phyloP scores from a whole-genome alignment of 2,113 vertebrate genomes.

The Phrynosoma platyrhinos region DNA sequence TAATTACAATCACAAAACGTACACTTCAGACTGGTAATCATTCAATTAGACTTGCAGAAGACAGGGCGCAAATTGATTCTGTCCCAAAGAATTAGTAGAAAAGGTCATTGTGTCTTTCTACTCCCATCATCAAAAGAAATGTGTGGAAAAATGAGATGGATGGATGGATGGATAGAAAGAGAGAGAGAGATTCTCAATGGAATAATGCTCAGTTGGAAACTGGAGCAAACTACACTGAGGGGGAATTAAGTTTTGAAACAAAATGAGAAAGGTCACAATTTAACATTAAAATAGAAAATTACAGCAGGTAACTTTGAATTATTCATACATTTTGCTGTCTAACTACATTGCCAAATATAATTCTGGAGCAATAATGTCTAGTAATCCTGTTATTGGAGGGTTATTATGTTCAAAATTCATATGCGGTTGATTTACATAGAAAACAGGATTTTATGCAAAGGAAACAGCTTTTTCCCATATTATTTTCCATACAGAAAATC shows the following conservation, averaged over 20 bases:
- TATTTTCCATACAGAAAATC: too few relatives aligned
- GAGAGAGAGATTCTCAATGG: constrained; percentile 25
- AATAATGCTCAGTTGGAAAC: constrained; percentile 21
- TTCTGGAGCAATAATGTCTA: too few relatives aligned
- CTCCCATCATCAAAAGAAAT: constrained; percentile 35
- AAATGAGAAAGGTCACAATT: rapidly evolving
- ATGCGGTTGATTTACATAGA: too few relatives aligned
- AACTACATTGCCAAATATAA: neutral
- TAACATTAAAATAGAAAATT: neutral
- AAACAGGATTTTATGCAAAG: too few relatives aligned
- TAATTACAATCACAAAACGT: constrained; percentile 69
- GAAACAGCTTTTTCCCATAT: too few relatives aligned
- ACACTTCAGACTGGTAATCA: constrained; percentile 63
- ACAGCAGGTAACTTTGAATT: constrained; percentile 9
- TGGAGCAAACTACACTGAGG: rapidly evolving
- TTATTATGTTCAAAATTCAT: too few relatives aligned
- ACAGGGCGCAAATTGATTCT: constrained; percentile 65
- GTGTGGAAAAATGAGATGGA: neutral
- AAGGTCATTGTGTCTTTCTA: constrained; percentile 53
- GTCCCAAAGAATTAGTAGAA: constrained; percentile 58
- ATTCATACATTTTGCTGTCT: neutral
- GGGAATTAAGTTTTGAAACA: neutral
- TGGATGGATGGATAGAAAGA: too few relatives aligned
- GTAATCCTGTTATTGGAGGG: too few relatives aligned
- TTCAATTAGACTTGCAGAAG: constrained; percentile 61